phyloP scores from a whole-genome alignment of 2,888 invertebrate species.

The Eustalomyia histrio region DNA sequence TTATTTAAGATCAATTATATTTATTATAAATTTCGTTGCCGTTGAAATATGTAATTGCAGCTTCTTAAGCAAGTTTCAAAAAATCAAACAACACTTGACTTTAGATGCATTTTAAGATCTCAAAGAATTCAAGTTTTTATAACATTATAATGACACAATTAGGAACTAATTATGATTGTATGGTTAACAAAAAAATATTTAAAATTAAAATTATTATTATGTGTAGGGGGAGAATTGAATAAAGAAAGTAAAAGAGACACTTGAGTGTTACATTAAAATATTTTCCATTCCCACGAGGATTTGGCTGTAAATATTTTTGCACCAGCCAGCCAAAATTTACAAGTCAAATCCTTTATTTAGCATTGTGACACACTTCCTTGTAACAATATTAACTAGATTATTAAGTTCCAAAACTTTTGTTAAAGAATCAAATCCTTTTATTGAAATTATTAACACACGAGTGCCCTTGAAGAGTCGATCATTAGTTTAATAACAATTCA shows the following conservation, averaged over 20 bases:
- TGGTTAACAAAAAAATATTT: constrained; percentile 12
- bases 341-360: background rate
- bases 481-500: constrained; percentile 70
- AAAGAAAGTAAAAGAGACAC: background rate
- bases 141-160: constrained; percentile 60
- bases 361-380: background rate
- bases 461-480: constrained; percentile 75
- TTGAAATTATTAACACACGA: constrained; percentile 74
- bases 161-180: constrained; percentile 57
- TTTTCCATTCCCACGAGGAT: background rate
- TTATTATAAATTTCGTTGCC: background rate
- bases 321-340: background rate
- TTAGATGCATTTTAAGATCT: constrained; percentile 15
- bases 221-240: background rate
- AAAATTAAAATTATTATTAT: constrained; percentile 5
- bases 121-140: constrained; percentile 48
- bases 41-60: constrained; percentile 47
- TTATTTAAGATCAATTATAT: constrained; percentile 16
- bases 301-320: background rate
- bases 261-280: background rate
- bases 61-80: constrained; percentile 29
- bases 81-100: constrained; percentile 50
- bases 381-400: background rate
- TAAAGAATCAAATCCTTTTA: constrained; percentile 27
- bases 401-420: background rate